These are phyloP conservation scores for Pterobdella sp. DNA, from an alignment of 2,888 invertebrate genomes.

Conservation along the genomic window DNA sequence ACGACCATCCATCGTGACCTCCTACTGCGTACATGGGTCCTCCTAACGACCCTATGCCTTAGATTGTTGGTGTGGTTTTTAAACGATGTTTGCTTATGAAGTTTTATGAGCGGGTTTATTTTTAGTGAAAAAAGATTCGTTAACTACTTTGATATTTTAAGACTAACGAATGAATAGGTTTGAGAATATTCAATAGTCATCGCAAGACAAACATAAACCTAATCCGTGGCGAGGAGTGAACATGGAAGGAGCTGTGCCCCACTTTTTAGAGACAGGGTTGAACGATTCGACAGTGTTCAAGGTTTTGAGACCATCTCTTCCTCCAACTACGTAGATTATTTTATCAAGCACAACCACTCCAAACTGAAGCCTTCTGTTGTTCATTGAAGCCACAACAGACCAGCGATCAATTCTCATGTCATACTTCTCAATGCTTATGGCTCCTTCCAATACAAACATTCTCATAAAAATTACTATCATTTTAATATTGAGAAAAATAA, in stretches of 20 bases:
- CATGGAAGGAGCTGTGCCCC: constrained; percentile 75
- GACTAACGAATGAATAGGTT: no score
- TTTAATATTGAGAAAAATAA: no score
- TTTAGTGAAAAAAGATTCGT: neutral
- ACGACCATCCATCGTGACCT: constrained; percentile 91
- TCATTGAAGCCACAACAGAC: constrained; percentile 70
- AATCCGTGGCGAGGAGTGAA: constrained; percentile 68
- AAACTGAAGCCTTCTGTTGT: constrained; percentile 74
- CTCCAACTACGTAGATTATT: constrained; percentile 78
- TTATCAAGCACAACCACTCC: constrained; percentile 68
- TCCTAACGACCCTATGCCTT: constrained; percentile 61
- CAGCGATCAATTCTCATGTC: constrained; percentile 72
- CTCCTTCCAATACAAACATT: no score
- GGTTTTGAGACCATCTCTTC: constrained; percentile 84
- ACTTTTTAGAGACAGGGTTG: constrained; percentile 59
- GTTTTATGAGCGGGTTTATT: neutral
- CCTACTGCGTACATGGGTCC: constrained; percentile 87
- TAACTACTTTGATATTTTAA: no score
- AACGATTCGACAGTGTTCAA: constrained; percentile 54
- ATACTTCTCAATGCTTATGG: constrained; percentile 82
- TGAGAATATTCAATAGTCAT: no score
- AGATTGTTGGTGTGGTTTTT: neutral
- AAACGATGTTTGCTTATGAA: neutral
- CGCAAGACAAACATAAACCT: no score
- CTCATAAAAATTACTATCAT: no score